phyloP scores from a whole-genome alignment of 1,140 invertebrate species.

The Drosophila mayri region DNA sequence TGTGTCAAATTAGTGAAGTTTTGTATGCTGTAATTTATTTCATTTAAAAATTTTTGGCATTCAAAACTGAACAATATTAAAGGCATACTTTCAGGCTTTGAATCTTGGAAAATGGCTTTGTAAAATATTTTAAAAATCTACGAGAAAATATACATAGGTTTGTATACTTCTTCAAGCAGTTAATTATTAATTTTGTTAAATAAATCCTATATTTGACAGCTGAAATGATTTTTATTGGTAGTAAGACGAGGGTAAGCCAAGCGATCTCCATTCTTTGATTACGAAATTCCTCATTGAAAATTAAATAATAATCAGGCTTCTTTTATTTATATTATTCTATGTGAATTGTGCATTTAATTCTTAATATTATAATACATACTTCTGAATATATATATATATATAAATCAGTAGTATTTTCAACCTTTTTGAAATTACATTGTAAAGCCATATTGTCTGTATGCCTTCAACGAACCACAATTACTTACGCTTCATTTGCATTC shows the following conservation, averaged over 20 bases:
- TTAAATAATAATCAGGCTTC: too few relatives aligned
- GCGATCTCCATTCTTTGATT: too few relatives aligned
- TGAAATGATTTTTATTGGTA: not conserved
- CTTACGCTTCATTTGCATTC: slow-evolving; percentile 54
- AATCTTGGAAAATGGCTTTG: not conserved
- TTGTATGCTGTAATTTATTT: not conserved
- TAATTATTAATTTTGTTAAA: not conserved
- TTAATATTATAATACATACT: not conserved
- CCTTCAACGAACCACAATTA: slow-evolving; percentile 4
- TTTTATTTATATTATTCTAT: too few relatives aligned
- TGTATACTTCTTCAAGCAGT: not conserved
- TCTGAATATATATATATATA: not conserved
- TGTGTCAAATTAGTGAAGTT: too few relatives aligned
- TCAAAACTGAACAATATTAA: not conserved
- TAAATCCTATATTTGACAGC: too few relatives aligned
- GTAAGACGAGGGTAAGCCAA: too few relatives aligned
- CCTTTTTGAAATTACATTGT: slow-evolving; percentile 11
- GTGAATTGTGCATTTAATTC: too few relatives aligned
- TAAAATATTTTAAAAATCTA: not conserved
- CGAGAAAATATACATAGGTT: not conserved
- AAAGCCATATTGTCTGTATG: slow-evolving; percentile 11
- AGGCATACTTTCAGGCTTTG: slow-evolving; percentile 9
- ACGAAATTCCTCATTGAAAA: too few relatives aligned
- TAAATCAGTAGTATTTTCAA: not conserved
- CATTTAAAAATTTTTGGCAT: not conserved